These are phyloP conservation scores for Himalopsyche kuldschensis DNA, from an alignment of 2,888 invertebrate genomes.

Conservation along the genomic window DNA sequence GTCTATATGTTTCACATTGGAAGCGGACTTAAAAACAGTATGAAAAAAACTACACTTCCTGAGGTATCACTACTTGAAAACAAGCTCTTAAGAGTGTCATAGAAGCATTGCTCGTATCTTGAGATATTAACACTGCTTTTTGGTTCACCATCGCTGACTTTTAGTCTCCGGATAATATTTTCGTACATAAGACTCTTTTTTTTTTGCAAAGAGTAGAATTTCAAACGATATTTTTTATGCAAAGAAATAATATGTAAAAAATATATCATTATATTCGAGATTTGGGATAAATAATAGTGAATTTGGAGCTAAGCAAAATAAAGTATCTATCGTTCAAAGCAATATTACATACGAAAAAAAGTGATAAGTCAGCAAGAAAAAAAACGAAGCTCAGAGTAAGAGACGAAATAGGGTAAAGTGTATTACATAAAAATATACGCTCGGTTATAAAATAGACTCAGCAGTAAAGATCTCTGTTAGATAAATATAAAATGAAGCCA, in stretches of 20 bases:
- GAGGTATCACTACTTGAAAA: too few species aligned
- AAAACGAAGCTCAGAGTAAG: background rate
- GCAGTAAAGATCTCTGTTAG: conserved; percentile 1
- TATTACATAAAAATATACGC: conserved; percentile 3
- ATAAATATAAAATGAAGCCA: background rate
- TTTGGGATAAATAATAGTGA: background rate
- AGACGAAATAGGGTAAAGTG: background rate
- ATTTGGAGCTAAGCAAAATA: background rate
- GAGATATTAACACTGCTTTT: too few species aligned
- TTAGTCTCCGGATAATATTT: too few species aligned
- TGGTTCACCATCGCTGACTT: too few species aligned
- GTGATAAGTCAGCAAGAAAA: background rate
- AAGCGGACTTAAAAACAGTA: too few species aligned
- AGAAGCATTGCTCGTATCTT: too few species aligned
- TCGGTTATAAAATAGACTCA: background rate
- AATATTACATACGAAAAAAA: background rate
- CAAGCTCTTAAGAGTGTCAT: too few species aligned
- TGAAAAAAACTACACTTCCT: too few species aligned
- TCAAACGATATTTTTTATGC: background rate
- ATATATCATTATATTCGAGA: background rate
- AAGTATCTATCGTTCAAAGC: background rate
- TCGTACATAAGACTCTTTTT: too few species aligned
- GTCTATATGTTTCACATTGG: too few species aligned
- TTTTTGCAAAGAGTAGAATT: background rate
- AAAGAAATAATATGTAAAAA: background rate